Evolutionary conservation across 2,888 invertebrate species (phyloP), one percentile per base, ranked within the genome.

Genomic region (Papilio protenor): DNA sequence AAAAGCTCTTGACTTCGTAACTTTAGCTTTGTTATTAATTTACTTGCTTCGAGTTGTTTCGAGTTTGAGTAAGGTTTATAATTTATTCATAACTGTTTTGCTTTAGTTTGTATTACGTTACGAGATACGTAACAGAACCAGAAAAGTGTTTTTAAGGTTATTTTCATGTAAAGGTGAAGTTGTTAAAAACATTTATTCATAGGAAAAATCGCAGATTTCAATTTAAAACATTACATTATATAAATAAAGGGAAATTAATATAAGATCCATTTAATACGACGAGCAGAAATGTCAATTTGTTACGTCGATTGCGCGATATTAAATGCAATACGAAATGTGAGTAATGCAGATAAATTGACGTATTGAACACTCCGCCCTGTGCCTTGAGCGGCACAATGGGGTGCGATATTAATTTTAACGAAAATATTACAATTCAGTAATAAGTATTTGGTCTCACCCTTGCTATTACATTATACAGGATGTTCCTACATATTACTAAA

Each of bases 381-480:
- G 16, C 73, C 73, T 61, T 49, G 33, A 14, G 73, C 69, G 80
- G 79, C 78, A 82, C 81, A 81, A 81, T 82, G 81, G 85, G 85
- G 84, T 79, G 82, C 40, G 79, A 81, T 80, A 82, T 83, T 84
- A 83, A 82, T 83, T 85, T 83, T 82, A 83, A 80, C 81, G 82
- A 82, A 85, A 83, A 83, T 82, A 77, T 82, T 79, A 81, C 82
- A 83, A 84, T 84, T 82, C 81, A 79, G 82, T 81, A 85, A 84
- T 83, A 81, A 80, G 80, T 80, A 81, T 81, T 82, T 79, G 75
- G 76, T 69, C 61, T 71, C 80, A 79, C 84, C 82, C 81, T 77
- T 74, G 79, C 78, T 66, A 78, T 77, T 66, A 76, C 14, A 12
- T 5, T 73, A 66, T 76, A 80, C 78, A 79, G 79, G 75, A 57